These are phyloP conservation scores for Hyles euphorbiae DNA, from an alignment of 1,140 invertebrate genomes.

Conservation along the genomic window DNA sequence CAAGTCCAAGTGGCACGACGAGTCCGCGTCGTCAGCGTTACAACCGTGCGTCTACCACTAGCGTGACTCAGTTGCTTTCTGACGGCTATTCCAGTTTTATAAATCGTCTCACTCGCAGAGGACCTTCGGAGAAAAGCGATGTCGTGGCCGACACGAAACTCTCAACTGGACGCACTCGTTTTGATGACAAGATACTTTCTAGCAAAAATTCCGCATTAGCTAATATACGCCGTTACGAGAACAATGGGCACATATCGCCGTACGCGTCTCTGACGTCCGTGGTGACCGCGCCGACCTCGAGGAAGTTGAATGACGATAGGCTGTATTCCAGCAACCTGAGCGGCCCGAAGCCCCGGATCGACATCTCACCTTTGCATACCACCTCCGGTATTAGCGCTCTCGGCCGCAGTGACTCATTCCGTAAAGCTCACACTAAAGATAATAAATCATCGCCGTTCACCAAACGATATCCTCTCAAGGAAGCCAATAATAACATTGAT, in stretches of 20 bases:
- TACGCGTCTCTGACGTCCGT: constrained; percentile 47
- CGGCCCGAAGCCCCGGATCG: constrained; percentile 48
- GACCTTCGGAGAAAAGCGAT: constrained; percentile 79
- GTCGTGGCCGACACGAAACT: constrained; percentile 46
- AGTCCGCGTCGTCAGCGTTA: constrained; percentile 79
- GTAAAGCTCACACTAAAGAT: constrained; percentile 59
- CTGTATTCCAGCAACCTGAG: constrained; percentile 56
- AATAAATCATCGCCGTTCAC: constrained; percentile 59
- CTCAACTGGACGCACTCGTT: constrained; percentile 43
- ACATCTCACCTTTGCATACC: constrained; percentile 57
- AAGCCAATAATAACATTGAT: constrained; percentile 68
- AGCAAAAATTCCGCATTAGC: constrained; percentile 56
- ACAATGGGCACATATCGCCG: constrained; percentile 58
- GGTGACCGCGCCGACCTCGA: constrained; percentile 31
- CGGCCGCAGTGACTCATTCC: constrained; percentile 61
- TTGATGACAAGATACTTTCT: constrained; percentile 60
- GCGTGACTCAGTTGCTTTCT: constrained; percentile 88
- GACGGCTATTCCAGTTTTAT: constrained; percentile 90
- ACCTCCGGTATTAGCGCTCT: constrained; percentile 52
- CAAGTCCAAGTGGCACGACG: constrained; percentile 45
- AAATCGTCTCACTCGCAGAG: constrained; percentile 84
- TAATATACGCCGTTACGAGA: constrained; percentile 64
- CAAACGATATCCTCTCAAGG: constrained; percentile 64
- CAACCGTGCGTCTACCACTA: constrained; percentile 84
- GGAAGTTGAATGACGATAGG: constrained; percentile 59